Percentiles rank a stretch among this genome's conserved stretches.
Conservation (phyloP, 1,140 invertebrate genomes). For the Eumeta japonica region DNA sequence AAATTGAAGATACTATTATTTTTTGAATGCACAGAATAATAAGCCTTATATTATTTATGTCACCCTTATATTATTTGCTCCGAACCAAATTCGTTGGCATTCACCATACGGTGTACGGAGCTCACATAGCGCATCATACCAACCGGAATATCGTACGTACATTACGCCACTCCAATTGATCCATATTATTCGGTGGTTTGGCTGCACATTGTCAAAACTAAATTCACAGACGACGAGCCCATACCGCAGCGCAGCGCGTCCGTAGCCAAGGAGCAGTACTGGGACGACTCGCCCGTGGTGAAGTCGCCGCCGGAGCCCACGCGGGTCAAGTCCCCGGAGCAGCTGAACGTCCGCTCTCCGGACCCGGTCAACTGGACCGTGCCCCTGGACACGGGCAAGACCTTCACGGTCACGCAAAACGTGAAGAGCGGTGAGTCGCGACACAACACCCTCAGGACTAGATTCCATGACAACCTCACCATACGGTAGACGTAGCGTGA, state of each 20-base stretch:
- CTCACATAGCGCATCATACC: too few species aligned
- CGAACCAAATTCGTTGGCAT: too few species aligned
- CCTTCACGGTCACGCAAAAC: slow-evolving; percentile 89
- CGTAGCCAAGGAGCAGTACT: slow-evolving; percentile 53
- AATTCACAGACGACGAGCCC: slow-evolving; percentile 47
- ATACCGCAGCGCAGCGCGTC: slow-evolving; percentile 50
- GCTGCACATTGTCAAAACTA: too few species aligned
- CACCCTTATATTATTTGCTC: too few species aligned
- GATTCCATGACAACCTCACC: not conserved
- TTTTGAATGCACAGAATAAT: too few species aligned
- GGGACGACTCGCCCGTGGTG: slow-evolving; percentile 64
- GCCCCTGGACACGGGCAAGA: slow-evolving; percentile 87
- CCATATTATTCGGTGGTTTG: too few species aligned
- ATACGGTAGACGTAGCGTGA: too few species aligned
- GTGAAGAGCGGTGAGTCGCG: slow-evolving; percentile 74
- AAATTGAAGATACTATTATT: too few species aligned
- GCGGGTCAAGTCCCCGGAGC: slow-evolving; percentile 88
- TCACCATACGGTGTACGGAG: too few species aligned
- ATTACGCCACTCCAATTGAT: too few species aligned
- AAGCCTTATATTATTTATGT: too few species aligned
- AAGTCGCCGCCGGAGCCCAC: slow-evolving; percentile 90
- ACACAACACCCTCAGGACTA: not conserved
- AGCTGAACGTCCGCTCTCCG: slow-evolving; percentile 85
- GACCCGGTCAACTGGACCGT: slow-evolving; percentile 94
- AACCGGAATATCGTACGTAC: too few species aligned